Evolutionary conservation across 1,140 invertebrate species (phyloP).

Genomic region (Drosophila ironensis): DNA sequence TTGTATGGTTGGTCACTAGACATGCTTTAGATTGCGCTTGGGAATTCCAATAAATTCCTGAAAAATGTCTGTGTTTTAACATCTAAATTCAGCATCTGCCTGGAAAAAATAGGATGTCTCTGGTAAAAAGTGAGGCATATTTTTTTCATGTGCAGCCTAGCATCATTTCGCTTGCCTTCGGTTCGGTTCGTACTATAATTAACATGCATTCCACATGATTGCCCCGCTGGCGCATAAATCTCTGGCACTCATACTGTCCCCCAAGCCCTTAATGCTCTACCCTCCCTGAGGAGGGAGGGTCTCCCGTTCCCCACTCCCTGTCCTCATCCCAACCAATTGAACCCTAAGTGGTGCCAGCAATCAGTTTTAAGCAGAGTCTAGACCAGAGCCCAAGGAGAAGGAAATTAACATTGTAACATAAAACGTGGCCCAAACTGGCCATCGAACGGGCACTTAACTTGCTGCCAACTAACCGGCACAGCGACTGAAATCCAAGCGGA

Average conservation of each 20-base stretch:
- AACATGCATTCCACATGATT: conserved; percentile 80
- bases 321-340: not conserved
- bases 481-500: conserved; percentile 25
- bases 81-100: not conserved
- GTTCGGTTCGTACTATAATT: conserved; percentile 60
- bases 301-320: not conserved
- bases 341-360: conserved; percentile 41
- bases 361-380: conserved; percentile 65
- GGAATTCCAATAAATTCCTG: too few relatives aligned
- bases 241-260: conserved; percentile 32
- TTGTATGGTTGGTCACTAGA: too few relatives aligned
- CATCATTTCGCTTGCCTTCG: conserved; percentile 42
- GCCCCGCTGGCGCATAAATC: conserved; percentile 66
- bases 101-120: not conserved
- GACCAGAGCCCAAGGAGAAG: conserved; percentile 48
- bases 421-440: conserved; percentile 66
- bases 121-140: not conserved
- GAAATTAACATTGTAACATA: conserved; percentile 80
- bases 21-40: too few relatives aligned
- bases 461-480: conserved; percentile 55
- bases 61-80: too few relatives aligned
- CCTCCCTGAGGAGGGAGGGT: too few relatives aligned
- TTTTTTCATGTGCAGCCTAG: conserved; percentile 7
- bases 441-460: conserved; percentile 78
- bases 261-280: too few relatives aligned